A percentile compares a stretch with the other conserved stretches of the same genome.
These are phyloP conservation scores for Cordylochernes scorpioides DNA, from an alignment of 2,888 invertebrate genomes.

Conservation along the genomic window DNA sequence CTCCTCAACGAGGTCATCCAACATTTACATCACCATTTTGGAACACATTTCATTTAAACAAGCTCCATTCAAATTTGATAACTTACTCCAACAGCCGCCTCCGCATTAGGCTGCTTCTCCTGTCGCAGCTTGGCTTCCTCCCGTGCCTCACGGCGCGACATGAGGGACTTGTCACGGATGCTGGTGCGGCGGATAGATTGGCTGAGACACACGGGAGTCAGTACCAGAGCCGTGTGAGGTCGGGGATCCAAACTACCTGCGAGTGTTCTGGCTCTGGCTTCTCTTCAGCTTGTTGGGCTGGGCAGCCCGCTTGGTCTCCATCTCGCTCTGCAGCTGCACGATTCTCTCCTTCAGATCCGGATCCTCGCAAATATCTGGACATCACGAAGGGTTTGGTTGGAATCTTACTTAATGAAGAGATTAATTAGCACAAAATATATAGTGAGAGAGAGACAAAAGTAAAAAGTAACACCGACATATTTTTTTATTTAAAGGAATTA, in stretches of 20 bases:
- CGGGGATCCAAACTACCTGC: constrained; percentile 14
- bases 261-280: constrained; percentile 29
- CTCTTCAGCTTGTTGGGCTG: constrained; percentile 34
- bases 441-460: too few species aligned
- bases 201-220: constrained; percentile 21
- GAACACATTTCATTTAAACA: too few species aligned
- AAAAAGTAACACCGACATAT: too few species aligned
- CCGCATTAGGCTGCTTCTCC: constrained; percentile 24
- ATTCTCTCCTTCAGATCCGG: constrained; percentile 72
- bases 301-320: constrained; percentile 44
- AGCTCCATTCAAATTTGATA: too few species aligned
- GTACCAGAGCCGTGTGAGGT: neutral
- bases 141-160: constrained; percentile 74
- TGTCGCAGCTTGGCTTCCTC: constrained; percentile 57
- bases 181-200: constrained; percentile 79
- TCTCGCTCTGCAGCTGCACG: constrained; percentile 57
- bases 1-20: too few species aligned
- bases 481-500: too few species aligned
- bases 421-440: too few species aligned
- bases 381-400: too few species aligned
- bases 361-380: constrained; percentile 94
- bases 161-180: constrained; percentile 66
- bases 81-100: too few species aligned
- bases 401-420: too few species aligned
- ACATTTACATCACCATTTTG: too few species aligned